Conservation (phyloP, 2,113 vertebrate species). For the Calidris pygmaea region DNA sequence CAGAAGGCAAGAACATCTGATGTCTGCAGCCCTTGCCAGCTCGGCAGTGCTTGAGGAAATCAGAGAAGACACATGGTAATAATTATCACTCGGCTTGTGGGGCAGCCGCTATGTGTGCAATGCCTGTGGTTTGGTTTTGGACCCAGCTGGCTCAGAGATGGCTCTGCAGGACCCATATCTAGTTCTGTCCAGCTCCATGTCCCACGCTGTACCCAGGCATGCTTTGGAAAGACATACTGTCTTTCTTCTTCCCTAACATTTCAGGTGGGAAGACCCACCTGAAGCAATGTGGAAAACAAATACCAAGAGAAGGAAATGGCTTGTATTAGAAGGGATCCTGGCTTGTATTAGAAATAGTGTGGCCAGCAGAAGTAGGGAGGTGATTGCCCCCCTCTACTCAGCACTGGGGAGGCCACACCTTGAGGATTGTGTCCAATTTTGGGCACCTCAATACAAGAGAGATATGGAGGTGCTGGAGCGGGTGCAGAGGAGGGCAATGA, state of each 20-base stretch:
- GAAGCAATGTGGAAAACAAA: neutral
- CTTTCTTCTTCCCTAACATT: neutral
- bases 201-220: neutral
- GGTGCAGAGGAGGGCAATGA: no score
- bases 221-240: neutral
- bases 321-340: no score
- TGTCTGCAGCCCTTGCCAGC: neutral
- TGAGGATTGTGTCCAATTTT: no score
- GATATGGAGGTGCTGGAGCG: no score
- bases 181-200: neutral
- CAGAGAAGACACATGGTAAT: neutral
- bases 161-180: neutral
- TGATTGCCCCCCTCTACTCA: no score
- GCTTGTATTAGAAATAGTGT: no score
- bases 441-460: no score
- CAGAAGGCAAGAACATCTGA: slow-evolving; percentile 31
- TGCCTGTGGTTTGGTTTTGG: slow-evolving; percentile 36
- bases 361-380: no score
- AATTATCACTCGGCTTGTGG: slow-evolving; percentile 9
- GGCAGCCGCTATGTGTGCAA: neutral
- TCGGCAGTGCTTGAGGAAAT: neutral
- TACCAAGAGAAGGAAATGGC: neutral
- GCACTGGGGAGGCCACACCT: no score
- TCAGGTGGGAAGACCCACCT: neutral
- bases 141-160: neutral